These are phyloP conservation scores for Myxocyprinus asiaticus DNA, from an alignment of 2,113 vertebrate species.

Conservation along the genomic window DNA sequence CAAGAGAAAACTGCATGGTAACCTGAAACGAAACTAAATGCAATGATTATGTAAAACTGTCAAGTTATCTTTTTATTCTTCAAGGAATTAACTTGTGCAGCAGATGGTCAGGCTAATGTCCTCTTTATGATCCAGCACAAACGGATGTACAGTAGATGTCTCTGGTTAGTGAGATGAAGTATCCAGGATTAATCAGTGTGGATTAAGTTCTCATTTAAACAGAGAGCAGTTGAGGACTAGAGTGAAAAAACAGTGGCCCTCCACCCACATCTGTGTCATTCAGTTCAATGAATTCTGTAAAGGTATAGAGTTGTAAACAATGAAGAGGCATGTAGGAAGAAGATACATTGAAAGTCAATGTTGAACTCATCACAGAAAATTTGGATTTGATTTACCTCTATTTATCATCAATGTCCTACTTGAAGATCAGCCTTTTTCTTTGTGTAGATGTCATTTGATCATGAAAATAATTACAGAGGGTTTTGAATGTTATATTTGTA, in stretches of 20 bases:
- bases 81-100: background rate
- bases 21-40: background rate
- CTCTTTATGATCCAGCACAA: slow-evolving; percentile 19
- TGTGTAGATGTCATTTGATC: no score
- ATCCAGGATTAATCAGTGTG: slow-evolving; percentile 13
- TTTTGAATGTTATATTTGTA: no score
- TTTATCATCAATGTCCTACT: background rate
- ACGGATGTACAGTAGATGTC: background rate
- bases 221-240: slow-evolving; percentile 7
- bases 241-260: slow-evolving; percentile 27
- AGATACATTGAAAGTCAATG: no score
- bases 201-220: slow-evolving; percentile 2
- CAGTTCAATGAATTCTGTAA: slow-evolving; percentile 42
- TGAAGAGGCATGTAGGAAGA: slow-evolving; percentile 30
- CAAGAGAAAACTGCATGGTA: background rate
- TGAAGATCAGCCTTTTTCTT: no score
- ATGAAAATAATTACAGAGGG: no score
- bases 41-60: background rate
- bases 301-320: slow-evolving; percentile 3
- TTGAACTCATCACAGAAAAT: no score
- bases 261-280: slow-evolving; percentile 45
- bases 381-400: background rate
- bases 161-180: slow-evolving; percentile 15
- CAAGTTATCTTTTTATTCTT: slow-evolving; percentile 5
- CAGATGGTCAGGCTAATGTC: slow-evolving; percentile 25